Conservation (phyloP, 2,113 vertebrate genomes). For the Spermophilus dauricus region DNA sequence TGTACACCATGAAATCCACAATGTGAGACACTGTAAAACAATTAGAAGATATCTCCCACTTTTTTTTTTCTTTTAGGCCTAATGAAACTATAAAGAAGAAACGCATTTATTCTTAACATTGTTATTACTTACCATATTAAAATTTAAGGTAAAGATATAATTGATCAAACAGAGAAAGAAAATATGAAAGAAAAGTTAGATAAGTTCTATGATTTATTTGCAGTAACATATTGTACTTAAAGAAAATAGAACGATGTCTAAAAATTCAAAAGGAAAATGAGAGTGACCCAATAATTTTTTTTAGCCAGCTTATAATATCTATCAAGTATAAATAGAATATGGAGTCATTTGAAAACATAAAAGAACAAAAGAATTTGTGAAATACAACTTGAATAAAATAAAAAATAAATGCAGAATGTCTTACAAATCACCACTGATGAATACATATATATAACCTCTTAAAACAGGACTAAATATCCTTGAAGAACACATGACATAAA, state of each 20-base stretch:
- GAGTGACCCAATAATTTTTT: background rate
- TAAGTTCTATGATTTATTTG: background rate
- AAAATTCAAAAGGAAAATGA: background rate
- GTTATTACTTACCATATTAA: background rate
- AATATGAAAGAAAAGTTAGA: conserved; percentile 11
- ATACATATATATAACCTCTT: background rate
- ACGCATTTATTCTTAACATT: background rate
- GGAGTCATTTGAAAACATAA: background rate
- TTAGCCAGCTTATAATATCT: background rate
- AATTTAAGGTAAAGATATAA: background rate
- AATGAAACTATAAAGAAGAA: background rate
- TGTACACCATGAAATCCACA: background rate
- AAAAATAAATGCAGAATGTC: background rate
- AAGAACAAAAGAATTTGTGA: background rate
- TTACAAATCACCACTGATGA: background rate
- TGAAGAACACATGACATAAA: background rate
- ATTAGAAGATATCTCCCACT: background rate
- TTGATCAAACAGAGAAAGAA: background rate
- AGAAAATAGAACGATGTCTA: background rate
- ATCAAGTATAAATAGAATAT: background rate
- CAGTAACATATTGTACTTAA: background rate
- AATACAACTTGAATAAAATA: background rate
- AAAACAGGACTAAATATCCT: background rate
- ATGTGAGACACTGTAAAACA: background rate
- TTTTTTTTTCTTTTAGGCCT: background rate